Conservation (phyloP, 2,113 vertebrate species). For the cattle (Bos taurus) region ARS-UCD2.0 NW_020192292.1:7562001-7562500, state of each 20-base stretch:
- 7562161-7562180: not conserved
- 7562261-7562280: not conserved
- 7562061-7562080: not conserved
- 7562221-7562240: not conserved
- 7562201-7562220: not conserved
- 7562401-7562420: not conserved
- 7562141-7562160: not conserved
- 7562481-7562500: not conserved
- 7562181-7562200: not conserved
- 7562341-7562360: not conserved
- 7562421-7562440: not conserved
- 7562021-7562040: not conserved
- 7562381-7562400: not conserved
- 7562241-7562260: not conserved
- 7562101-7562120: constrained; percentile 42
- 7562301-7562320: not conserved
- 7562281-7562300: not conserved
- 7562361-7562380: not conserved
- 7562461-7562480: not conserved
- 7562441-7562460: not conserved
- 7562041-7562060: not conserved
- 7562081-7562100: not conserved
- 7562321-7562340: not conserved
- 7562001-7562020: not conserved
- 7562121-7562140: not conserved